Percentiles rank a stretch among this genome's conserved stretches.
phyloP scores from a whole-genome alignment of 1,140 invertebrate species.

The Drosophila kohkoa region DNA sequence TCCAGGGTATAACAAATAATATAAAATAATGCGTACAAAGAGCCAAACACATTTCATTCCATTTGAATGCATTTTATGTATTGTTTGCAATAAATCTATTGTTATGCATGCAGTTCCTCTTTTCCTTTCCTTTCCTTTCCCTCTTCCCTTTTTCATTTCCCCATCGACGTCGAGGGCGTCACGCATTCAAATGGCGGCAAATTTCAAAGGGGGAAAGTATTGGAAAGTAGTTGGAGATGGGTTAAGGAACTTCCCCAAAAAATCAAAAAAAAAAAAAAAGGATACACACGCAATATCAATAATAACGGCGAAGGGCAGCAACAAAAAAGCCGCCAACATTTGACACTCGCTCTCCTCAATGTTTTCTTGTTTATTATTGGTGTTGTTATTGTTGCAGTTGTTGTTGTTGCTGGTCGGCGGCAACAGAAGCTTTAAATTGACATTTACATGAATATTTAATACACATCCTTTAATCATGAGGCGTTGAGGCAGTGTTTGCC shows the following conservation, averaged over 20 bases:
- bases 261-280: slow-evolving; percentile 1
- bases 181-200: slow-evolving; percentile 46
- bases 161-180: background rate
- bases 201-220: slow-evolving; percentile 47
- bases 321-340: slow-evolving; percentile 70
- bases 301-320: slow-evolving; percentile 42
- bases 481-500: slow-evolving; percentile 27
- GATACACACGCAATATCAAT: slow-evolving; percentile 64
- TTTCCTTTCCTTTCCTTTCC: background rate
- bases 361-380: slow-evolving; percentile 5
- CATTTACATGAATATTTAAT: slow-evolving; percentile 84
- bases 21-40: slow-evolving; percentile 17
- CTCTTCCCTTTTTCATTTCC: background rate
- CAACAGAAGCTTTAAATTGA: slow-evolving; percentile 77
- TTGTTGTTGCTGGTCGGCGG: slow-evolving; percentile 10
- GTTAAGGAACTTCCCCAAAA: slow-evolving; percentile 24
- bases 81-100: slow-evolving; percentile 82
- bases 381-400: slow-evolving; percentile 22
- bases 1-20: slow-evolving; percentile 9
- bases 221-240: background rate
- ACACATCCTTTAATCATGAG: slow-evolving; percentile 81
- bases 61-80: slow-evolving; percentile 74
- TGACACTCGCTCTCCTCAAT: slow-evolving; percentile 48
- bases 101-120: slow-evolving; percentile 57
- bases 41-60: slow-evolving; percentile 60